These are phyloP conservation scores for Pyrgilauda ruficollis DNA, from an alignment of 2,113 vertebrate species.

Conservation along the genomic window DNA sequence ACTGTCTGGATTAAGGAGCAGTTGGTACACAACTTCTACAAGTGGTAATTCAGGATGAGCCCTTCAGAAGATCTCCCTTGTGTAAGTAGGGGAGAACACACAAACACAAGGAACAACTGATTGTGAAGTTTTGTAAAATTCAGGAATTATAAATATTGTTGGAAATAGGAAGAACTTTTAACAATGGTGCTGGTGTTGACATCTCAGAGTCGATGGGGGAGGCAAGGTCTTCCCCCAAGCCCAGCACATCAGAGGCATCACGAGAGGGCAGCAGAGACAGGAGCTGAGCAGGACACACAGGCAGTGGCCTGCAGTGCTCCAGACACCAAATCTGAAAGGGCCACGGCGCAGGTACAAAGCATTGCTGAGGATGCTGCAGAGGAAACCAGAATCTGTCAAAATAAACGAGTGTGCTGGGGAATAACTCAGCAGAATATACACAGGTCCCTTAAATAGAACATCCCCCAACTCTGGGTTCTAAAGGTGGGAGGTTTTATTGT, in stretches of 20 bases:
- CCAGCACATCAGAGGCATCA: neutral
- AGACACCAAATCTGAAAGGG: accelerated
- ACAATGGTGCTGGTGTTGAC: neutral
- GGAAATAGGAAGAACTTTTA: neutral
- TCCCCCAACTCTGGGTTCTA: accelerated
- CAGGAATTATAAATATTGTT: neutral
- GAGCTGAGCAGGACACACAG: neutral
- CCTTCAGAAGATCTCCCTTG: neutral
- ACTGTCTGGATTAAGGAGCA: neutral
- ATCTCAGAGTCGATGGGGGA: neutral
- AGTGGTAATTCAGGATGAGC: neutral
- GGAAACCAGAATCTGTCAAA: neutral
- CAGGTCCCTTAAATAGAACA: neutral
- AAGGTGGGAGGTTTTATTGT: neutral
- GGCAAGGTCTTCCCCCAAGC: neutral
- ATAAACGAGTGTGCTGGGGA: accelerated
- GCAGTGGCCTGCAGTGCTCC: accelerated
- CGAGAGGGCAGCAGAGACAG: slow-evolving; percentile 61
- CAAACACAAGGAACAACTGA: neutral
- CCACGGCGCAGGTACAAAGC: accelerated
- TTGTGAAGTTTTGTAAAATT: neutral
- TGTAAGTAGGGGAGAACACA: neutral
- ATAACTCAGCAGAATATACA: neutral
- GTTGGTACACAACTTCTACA: neutral
- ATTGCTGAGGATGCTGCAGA: neutral